Evolutionary conservation across 2,888 invertebrate genomes (phyloP).

Genomic region (Autographa pulchrina): DNA sequence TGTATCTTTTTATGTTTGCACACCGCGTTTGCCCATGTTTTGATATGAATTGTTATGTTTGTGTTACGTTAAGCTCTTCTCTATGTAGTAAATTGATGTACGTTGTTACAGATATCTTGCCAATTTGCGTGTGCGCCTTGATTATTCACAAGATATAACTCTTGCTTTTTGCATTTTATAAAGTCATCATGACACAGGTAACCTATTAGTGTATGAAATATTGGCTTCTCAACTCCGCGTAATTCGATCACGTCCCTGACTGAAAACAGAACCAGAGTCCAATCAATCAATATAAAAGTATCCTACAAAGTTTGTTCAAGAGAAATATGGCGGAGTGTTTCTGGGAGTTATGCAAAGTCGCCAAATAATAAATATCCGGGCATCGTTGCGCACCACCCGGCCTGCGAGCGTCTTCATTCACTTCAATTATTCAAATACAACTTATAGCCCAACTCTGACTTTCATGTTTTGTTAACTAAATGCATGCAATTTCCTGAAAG

Average conservation of each 20-base stretch:
- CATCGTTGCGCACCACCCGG: conserved; percentile 34
- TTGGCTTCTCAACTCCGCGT: background rate
- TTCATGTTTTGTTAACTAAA: conserved; percentile 28
- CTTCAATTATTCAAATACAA: conserved; percentile 65
- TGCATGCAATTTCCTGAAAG: conserved; percentile 8
- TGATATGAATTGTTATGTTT: conserved; percentile 7
- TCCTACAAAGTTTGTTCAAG: background rate
- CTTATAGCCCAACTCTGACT: conserved; percentile 40
- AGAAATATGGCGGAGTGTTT: conserved; percentile 12
- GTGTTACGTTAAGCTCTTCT: background rate
- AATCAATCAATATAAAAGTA: conserved; percentile 19
- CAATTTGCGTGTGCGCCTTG: background rate
- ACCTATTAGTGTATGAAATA: background rate
- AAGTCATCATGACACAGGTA: background rate
- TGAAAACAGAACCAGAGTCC: background rate
- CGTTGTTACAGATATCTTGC: background rate
- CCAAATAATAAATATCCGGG: conserved; percentile 42
- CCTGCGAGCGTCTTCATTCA: conserved; percentile 35
- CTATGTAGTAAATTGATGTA: background rate
- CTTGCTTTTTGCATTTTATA: too few relatives aligned
- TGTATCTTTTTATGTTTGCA: conserved; percentile 7
- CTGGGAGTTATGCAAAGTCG: conserved; percentile 32
- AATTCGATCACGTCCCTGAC: conserved; percentile 1
- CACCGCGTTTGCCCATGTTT: background rate
- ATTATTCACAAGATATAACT: too few relatives aligned